phyloP scores from a whole-genome alignment of 2,113 vertebrate genomes.

The Puffinus mauretanicus region DNA sequence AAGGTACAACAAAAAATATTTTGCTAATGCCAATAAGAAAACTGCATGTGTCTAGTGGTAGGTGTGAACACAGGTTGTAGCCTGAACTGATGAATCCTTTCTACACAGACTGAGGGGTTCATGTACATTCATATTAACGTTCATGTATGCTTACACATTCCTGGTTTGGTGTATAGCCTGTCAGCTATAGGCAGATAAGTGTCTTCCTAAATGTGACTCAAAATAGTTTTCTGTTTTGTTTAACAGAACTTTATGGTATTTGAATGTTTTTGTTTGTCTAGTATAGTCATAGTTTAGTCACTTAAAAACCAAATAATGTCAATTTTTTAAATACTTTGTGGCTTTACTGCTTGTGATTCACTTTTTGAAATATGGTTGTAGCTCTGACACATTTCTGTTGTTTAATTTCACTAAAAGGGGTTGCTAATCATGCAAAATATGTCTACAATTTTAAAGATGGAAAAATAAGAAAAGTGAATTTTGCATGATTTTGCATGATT shows the following conservation, averaged over 20 bases:
- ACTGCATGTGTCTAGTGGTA: background rate
- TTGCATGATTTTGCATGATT: background rate
- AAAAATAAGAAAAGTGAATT: background rate
- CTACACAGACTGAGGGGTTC: background rate
- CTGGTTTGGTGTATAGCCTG: background rate
- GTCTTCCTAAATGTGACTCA: background rate
- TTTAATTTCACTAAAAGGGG: background rate
- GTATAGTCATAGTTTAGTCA: background rate
- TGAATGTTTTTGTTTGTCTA: background rate
- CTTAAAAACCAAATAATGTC: background rate
- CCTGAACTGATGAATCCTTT: background rate
- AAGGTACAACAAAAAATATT: background rate
- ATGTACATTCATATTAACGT: background rate
- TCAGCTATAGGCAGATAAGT: background rate
- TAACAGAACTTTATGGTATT: background rate
- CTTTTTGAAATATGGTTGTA: background rate
- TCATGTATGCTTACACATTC: background rate
- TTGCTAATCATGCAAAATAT: background rate
- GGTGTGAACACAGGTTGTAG: background rate
- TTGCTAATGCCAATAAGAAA: background rate
- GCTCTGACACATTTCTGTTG: background rate
- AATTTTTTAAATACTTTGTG: background rate
- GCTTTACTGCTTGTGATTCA: background rate
- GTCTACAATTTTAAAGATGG: background rate
- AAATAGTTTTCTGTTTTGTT: background rate